Conservation (phyloP, 2,797 vertebrate species). For the Coilia nasus region DNA sequence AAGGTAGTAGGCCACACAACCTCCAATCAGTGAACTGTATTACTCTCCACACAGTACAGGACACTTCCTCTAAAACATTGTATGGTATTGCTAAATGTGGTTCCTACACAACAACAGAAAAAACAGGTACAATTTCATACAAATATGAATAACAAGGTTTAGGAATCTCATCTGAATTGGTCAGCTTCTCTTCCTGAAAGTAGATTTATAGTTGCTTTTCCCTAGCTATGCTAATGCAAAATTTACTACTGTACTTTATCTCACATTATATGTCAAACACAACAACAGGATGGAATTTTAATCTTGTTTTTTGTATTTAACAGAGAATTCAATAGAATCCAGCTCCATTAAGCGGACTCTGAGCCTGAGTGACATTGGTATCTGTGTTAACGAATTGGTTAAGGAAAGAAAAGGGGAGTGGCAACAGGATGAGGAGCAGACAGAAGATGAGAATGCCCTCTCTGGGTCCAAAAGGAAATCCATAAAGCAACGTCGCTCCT, state of each 20-base stretch:
- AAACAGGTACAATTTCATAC: too few species aligned
- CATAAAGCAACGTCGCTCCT: conserved; percentile 78
- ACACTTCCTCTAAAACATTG: too few species aligned
- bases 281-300: neutral
- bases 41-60: too few species aligned
- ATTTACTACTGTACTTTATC: neutral
- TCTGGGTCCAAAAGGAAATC: conserved; percentile 69
- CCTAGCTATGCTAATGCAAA: neutral
- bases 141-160: neutral
- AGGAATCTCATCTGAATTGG: neutral
- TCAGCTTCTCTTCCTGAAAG: neutral
- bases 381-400: conserved; percentile 52
- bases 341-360: conserved; percentile 51
- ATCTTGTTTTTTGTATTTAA: neutral
- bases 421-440: conserved; percentile 44
- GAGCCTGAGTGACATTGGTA: conserved; percentile 63
- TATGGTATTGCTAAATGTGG: neutral
- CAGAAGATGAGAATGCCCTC: conserved; percentile 54
- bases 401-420: conserved; percentile 34
- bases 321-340: conserved; percentile 60
- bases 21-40: too few species aligned
- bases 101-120: too few species aligned
- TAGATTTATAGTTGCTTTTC: neutral
- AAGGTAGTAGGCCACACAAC: too few species aligned
- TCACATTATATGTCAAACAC: neutral